Conservation (phyloP, 2,888 invertebrate species). For the Nomada ruficornis region DNA sequence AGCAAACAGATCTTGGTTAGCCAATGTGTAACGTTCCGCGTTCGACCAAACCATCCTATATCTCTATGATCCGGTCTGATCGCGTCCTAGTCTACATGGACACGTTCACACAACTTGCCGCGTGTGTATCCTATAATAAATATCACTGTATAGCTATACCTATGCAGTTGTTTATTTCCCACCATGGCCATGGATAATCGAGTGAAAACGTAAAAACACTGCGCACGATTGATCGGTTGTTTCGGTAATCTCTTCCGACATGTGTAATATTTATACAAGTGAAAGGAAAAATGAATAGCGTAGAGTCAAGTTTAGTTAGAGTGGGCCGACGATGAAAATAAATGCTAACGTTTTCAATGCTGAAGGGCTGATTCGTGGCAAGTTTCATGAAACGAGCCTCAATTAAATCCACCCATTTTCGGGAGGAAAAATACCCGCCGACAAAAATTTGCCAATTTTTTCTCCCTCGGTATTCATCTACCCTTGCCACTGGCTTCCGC, state of each 20-base stretch:
- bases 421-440: conserved; percentile 80
- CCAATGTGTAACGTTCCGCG: conserved; percentile 83
- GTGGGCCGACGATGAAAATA: conserved; percentile 58
- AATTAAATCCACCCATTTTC: conserved; percentile 82
- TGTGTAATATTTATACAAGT: too few species aligned
- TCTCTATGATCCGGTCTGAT: conserved; percentile 54
- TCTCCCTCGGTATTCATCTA: conserved; percentile 17
- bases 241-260: too few species aligned
- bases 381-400: conserved; percentile 77
- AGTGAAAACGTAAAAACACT: too few species aligned
- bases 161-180: too few species aligned
- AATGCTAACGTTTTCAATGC: conserved; percentile 78
- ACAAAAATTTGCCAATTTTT: conserved; percentile 81
- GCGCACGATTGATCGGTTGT: not conserved
- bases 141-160: too few species aligned
- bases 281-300: too few species aligned
- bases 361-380: conserved; percentile 83
- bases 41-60: conserved; percentile 73
- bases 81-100: conserved; percentile 21
- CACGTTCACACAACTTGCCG: conserved; percentile 3
- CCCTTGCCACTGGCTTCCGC: conserved; percentile 19
- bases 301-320: not conserved
- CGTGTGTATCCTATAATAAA: not conserved
- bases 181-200: too few species aligned
- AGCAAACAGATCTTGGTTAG: conserved; percentile 84